Base-by-base conservation (phyloP, 2,888 invertebrate species). In the Toxonevra muliebris region DNA sequence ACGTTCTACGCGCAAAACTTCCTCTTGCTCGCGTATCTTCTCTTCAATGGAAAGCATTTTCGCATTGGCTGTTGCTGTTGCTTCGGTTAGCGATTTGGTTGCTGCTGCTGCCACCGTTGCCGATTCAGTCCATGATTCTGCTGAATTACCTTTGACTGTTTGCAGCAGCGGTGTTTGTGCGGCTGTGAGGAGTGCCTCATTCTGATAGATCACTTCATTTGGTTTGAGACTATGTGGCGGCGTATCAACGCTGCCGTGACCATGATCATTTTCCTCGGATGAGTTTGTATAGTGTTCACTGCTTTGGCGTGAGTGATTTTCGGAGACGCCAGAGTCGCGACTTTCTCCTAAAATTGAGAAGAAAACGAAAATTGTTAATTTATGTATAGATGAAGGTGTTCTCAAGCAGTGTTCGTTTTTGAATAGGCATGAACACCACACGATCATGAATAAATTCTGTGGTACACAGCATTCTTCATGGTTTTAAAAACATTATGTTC, bases 211-310 rank as follows among this genome's bases (percentile, higher is more conserved):
- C 4, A 80, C 71, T 61, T 79, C 79, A 53, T 66, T 70, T 20
- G 71, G 55, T 12, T 68, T 68, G 15, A 67, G 62, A 65, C 53
- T 71, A 61, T 41, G 71, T 64, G 76, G 78, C 15, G 78, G 82
- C 30, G 80, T 79, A 58, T 76, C 83, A 40, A 73, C 79, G 86
- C 75, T 70, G 65, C 90, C 89, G 76, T 93, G 93, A 77, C 92
- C 93, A 7, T 76, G 79, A 63, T 83, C 83, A 69, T 81, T 82
- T 82, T 94, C 94, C 79, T 93, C 93, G 9, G 93, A 93, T 70
- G 91, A 91, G 60, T 89, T 88, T 10, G 91, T 92, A 84, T 91
- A 92, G 5, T 91, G 91, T 88, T 93, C 93, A 84, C 93, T 93
- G 79, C 93, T 92, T 81, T 93, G 93, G 76, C 93, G 89, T 78